Conservation (phyloP, 1,140 invertebrate species). For the Heliconius himera region DNA sequence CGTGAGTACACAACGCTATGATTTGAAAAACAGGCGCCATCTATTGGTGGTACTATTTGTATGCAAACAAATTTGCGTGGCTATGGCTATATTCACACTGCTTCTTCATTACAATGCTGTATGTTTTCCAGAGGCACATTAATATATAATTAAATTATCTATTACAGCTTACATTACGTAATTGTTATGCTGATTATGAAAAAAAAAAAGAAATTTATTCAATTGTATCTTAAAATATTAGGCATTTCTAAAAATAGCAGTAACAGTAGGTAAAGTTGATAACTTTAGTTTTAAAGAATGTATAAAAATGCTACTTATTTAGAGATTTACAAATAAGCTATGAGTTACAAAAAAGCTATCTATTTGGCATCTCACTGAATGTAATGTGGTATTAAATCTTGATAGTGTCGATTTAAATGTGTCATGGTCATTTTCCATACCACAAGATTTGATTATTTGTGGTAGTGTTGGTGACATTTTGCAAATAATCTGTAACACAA, state of each 20-base stretch:
- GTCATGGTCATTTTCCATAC: constrained; percentile 53
- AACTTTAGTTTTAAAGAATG: not conserved
- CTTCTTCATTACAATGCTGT: too few relatives aligned
- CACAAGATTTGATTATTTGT: constrained; percentile 67
- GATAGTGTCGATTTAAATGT: constrained; percentile 52
- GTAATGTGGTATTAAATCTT: constrained; percentile 61
- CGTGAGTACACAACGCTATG: too few relatives aligned
- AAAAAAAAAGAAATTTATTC: not conserved
- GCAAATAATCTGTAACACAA: constrained; percentile 68
- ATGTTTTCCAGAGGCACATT: too few relatives aligned
- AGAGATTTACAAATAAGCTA: constrained; percentile 25
- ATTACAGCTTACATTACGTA: not conserved
- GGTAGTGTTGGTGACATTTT: constrained; percentile 68
- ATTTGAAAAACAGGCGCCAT: too few relatives aligned
- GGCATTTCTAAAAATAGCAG: not conserved
- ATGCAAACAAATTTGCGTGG: too few relatives aligned
- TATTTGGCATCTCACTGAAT: constrained; percentile 62
- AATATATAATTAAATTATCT: not conserved
- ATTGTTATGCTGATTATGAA: not conserved
- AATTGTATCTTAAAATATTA: not conserved
- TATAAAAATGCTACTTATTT: not conserved
- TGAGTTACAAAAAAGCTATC: constrained; percentile 64
- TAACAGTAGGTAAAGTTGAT: not conserved
- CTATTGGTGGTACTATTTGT: too few relatives aligned
- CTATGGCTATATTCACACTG: too few relatives aligned